A percentile compares a stretch with the other conserved stretches of the same genome.
Conservation (phyloP, 1,140 invertebrate species). For the Drosophila melanica region DNA sequence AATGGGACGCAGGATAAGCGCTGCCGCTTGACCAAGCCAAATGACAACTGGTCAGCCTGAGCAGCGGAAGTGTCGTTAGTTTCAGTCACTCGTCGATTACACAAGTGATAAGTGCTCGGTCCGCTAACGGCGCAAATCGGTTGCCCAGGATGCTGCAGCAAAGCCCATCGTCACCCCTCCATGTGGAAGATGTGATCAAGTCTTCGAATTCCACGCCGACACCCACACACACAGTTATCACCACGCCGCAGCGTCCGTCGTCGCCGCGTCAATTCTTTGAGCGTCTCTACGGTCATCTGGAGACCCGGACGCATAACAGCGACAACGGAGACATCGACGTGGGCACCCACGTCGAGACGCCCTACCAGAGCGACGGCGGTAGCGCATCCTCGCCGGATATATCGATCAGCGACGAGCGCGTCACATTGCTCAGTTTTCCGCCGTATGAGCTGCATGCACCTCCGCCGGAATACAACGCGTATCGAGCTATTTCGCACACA, state of each 20-base stretch:
- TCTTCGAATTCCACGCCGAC: constrained; percentile 25
- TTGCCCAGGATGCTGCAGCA: constrained; percentile 39
- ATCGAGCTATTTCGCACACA: constrained; percentile 14
- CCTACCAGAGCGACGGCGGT: constrained; percentile 77
- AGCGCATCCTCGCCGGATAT: constrained; percentile 77
- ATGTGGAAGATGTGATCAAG: constrained; percentile 21
- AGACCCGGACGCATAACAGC: constrained; percentile 70
- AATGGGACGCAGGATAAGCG: constrained; percentile 51
- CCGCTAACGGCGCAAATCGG: constrained; percentile 20
- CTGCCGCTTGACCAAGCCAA: constrained; percentile 53
- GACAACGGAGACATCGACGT: constrained; percentile 72
- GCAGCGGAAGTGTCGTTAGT: constrained; percentile 56
- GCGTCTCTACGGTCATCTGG: constrained; percentile 85
- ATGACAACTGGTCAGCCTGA: constrained; percentile 21
- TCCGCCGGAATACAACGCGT: constrained; percentile 48
- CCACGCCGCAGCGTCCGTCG: constrained; percentile 82
- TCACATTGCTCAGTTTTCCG: constrained; percentile 43
- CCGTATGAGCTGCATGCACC: constrained; percentile 55
- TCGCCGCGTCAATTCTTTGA: constrained; percentile 86
- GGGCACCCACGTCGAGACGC: constrained; percentile 59
- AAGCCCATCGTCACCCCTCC: constrained; percentile 43
- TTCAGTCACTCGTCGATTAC: constrained; percentile 67
- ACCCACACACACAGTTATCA: constrained; percentile 9
- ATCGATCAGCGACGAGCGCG: constrained; percentile 76
- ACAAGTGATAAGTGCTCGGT: constrained; percentile 60